Evolutionary conservation across 2,797 vertebrate genomes (phyloP).

Genomic region (Thunnus albacares): DNA sequence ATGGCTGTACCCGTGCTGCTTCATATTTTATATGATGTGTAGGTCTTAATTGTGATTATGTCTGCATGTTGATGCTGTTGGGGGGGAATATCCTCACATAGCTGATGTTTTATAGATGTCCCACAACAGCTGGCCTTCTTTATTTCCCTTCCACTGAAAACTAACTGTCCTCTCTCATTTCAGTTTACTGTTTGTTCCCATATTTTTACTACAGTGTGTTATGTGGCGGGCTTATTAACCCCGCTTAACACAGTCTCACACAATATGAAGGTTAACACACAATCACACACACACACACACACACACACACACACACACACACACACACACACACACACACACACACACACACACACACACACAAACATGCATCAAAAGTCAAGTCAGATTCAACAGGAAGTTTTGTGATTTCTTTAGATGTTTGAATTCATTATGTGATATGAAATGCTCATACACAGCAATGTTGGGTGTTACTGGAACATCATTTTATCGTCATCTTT

Average conservation of each 20-base stretch:
- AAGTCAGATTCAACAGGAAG: no score
- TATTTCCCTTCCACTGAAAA: constrained; percentile 35
- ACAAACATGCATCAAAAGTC: not conserved
- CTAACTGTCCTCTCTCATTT: not conserved
- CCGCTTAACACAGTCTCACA: constrained; percentile 2
- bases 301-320: not conserved
- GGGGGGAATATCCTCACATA: constrained; percentile 28
- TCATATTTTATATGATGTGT: constrained; percentile 68
- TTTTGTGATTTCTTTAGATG: no score
- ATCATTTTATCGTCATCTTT: no score
- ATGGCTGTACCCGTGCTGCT: constrained; percentile 32
- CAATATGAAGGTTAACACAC: constrained; percentile 5
- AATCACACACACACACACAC: not conserved
- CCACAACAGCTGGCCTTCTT: constrained; percentile 56
- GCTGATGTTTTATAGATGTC: constrained; percentile 74
- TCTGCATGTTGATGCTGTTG: constrained; percentile 37
- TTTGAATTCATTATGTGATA: no score
- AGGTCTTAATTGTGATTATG: constrained; percentile 49
- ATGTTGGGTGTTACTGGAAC: no score
- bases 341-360: not conserved
- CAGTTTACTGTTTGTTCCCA: constrained; percentile 3
- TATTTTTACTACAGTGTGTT: constrained; percentile 2
- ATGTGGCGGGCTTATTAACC: constrained; percentile 10
- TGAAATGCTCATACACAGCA: no score
- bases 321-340: not conserved